A percentile compares a stretch with the other conserved stretches of the same genome.
Conservation (phyloP, 2,888 invertebrate species). For the Drosophila engyochracea region DNA sequence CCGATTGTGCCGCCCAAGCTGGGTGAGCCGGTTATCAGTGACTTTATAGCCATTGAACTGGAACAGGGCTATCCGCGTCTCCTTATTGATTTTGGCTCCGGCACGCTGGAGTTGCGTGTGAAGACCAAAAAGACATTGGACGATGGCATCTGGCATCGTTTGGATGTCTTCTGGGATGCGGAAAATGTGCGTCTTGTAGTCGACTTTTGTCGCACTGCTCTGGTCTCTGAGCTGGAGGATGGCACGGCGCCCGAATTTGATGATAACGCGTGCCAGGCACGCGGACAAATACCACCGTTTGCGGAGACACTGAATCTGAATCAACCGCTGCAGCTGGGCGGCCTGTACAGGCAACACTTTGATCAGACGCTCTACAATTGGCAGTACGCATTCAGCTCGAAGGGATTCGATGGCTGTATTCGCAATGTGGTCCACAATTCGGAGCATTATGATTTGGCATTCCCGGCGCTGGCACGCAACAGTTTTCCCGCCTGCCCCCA, state of each 20-base stretch:
- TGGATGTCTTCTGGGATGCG: conserved; percentile 97
- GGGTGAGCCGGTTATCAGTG: conserved; percentile 92
- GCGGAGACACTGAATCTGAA: conserved; percentile 98
- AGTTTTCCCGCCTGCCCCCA: conserved; percentile 96
- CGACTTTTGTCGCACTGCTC: conserved; percentile 95
- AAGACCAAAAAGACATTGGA: conserved; percentile 94
- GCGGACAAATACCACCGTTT: conserved; percentile 96
- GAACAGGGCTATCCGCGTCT: conserved; percentile 95
- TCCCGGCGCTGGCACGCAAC: conserved; percentile 94
- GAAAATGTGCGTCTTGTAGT: conserved; percentile 96
- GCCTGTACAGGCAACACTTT: conserved; percentile 94
- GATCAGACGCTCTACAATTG: conserved; percentile 95
- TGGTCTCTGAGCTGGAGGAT: conserved; percentile 94
- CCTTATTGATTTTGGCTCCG: conserved; percentile 97
- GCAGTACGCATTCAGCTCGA: conserved; percentile 95
- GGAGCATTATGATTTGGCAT: conserved; percentile 96
- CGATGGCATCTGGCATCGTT: conserved; percentile 98
- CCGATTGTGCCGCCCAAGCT: conserved; percentile 96
- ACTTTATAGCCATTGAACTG: conserved; percentile 97
- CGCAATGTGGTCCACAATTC: conserved; percentile 98
- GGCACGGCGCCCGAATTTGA: conserved; percentile 95
- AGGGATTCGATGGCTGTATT: conserved; percentile 98
- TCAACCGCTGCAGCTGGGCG: conserved; percentile 97
- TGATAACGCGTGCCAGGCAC: conserved; percentile 94
- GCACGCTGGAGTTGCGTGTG: conserved; percentile 93